Evolutionary conservation across 2,797 vertebrate genomes (phyloP).

Genomic region (Pseudochirops corinnae): DNA sequence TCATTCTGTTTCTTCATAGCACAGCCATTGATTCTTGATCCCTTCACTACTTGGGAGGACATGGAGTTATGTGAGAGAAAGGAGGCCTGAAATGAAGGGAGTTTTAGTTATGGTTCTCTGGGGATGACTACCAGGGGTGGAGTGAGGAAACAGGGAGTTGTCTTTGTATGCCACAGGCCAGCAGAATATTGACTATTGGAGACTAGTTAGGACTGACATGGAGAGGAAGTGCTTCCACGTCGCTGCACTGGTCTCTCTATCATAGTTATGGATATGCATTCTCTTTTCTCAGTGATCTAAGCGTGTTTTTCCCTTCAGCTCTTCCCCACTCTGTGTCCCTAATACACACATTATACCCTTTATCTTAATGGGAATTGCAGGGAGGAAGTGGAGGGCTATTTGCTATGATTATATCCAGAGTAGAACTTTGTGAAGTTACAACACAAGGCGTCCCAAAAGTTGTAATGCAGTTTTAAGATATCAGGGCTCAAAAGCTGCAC

Average conservation of each 20-base stretch:
- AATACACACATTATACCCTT: background rate
- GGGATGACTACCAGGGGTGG: background rate
- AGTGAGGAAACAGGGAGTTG: background rate
- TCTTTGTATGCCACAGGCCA: background rate
- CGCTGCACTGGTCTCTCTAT: background rate
- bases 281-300: background rate
- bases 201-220: background rate
- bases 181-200: background rate
- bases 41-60: background rate
- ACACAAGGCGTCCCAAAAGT: background rate
- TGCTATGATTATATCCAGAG: conserved; percentile 62
- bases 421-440: conserved; percentile 66
- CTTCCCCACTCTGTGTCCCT: background rate
- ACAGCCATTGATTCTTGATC: background rate
- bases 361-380: conserved; percentile 38
- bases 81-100: background rate
- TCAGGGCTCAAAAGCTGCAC: background rate
- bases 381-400: conserved; percentile 50
- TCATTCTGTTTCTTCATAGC: background rate
- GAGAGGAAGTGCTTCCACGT: background rate
- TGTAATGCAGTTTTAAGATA: background rate
- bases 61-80: background rate
- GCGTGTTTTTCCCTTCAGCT: background rate
- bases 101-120: background rate
- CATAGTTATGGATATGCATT: background rate